These are phyloP conservation scores for Oreochromis grahami DNA, from an alignment of 2,797 vertebrate genomes.

Conservation along the genomic window DNA sequence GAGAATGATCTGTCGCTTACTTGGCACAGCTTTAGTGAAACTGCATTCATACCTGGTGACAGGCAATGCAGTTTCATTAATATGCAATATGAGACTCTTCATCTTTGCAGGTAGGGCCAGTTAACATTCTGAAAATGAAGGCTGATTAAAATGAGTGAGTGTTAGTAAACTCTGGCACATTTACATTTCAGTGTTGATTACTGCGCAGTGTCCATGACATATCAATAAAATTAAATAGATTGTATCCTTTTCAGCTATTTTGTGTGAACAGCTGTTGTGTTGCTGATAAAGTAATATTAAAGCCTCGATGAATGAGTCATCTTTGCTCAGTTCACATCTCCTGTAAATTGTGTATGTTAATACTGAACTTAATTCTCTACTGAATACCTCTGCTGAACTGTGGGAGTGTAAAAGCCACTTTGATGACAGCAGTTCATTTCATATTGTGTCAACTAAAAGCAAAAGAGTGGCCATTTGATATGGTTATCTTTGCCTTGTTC, in stretches of 20 bases:
- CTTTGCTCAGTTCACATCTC: not conserved
- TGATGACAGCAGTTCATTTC: not conserved
- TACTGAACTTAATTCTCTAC: not conserved
- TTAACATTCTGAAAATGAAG: slow-evolving; percentile 1
- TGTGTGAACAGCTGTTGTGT: not conserved
- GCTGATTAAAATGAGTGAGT: slow-evolving; percentile 11
- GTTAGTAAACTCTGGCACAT: slow-evolving; percentile 4
- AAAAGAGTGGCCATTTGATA: not conserved
- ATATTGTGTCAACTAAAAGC: not conserved
- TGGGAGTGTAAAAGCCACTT: not conserved
- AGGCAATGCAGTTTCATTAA: not conserved
- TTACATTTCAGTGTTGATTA: slow-evolving; percentile 21
- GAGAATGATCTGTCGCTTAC: not conserved
- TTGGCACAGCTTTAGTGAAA: not conserved
- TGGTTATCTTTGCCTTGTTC: not conserved
- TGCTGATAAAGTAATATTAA: slow-evolving; percentile 1
- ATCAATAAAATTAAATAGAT: slow-evolving; percentile 17
- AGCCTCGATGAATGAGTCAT: not conserved
- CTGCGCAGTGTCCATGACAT: slow-evolving; percentile 8
- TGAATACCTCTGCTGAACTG: not conserved
- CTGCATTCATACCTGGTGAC: not conserved
- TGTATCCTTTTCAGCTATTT: not conserved
- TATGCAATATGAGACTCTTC: not conserved
- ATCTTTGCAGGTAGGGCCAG: not conserved
- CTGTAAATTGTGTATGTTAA: not conserved